Evolutionary conservation across 2,888 invertebrate species (phyloP).

Genomic region (Xiphydria camelus): DNA sequence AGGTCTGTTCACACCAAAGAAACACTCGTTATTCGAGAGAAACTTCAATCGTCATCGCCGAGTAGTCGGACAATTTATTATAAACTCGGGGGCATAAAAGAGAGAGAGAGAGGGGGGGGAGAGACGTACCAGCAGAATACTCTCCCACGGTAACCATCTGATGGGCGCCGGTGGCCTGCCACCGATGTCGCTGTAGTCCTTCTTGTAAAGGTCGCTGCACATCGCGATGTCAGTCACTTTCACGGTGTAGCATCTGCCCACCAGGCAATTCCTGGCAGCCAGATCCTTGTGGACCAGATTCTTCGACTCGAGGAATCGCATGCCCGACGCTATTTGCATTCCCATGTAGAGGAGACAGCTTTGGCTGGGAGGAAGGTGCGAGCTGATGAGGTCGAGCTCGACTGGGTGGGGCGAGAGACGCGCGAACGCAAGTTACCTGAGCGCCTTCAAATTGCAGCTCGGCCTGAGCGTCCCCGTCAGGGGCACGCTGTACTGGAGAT

Average conservation of each 20-base stretch:
- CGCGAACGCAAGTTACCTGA: constrained; percentile 49
- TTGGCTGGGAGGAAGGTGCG: constrained; percentile 62
- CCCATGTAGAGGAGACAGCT: constrained; percentile 73
- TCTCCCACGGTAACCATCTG: constrained; percentile 70
- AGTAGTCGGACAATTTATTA: no score
- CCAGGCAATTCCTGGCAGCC: constrained; percentile 71
- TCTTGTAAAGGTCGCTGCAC: constrained; percentile 66
- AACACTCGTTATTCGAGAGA: no score
- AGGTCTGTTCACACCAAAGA: no score
- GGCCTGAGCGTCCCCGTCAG: constrained; percentile 51
- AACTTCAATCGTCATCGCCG: no score
- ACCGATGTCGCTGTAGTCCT: constrained; percentile 68
- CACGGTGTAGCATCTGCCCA: constrained; percentile 65
- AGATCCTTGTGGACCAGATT: constrained; percentile 80
- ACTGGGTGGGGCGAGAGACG: no score
- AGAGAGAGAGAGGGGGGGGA: no score
- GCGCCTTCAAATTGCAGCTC: constrained; percentile 52
- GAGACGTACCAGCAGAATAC: constrained; percentile 63
- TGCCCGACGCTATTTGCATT: constrained; percentile 76
- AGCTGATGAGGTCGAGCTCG: not conserved
- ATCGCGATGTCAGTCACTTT: constrained; percentile 69
- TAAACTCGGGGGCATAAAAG: no score
- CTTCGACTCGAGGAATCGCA: constrained; percentile 78
- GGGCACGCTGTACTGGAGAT: constrained; percentile 61
- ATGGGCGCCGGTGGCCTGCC: constrained; percentile 66